Evolutionary conservation across 2,113 vertebrate genomes (phyloP).

Genomic region (Spea bombifrons): DNA sequence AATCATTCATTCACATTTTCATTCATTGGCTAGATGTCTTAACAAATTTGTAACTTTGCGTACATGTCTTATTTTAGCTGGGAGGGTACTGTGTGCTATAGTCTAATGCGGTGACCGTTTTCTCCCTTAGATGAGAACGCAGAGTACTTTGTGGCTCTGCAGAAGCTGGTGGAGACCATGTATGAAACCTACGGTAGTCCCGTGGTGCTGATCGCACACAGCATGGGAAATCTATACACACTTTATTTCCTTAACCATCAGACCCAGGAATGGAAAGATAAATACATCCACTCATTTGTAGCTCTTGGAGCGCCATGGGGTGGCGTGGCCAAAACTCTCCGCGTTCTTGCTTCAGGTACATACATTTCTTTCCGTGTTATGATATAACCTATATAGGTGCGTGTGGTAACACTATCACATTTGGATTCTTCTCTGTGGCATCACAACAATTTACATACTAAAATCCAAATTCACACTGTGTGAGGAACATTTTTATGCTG

Average conservation of each 20-base stretch:
- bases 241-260: slow-evolving; percentile 94
- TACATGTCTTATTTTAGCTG: too few species aligned
- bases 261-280: slow-evolving; percentile 91
- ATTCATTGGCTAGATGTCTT: too few species aligned
- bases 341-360: slow-evolving; percentile 86
- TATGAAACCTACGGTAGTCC: slow-evolving; percentile 77
- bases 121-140: slow-evolving; percentile 82
- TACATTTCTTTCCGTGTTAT: too few species aligned
- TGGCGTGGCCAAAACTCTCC: slow-evolving; percentile 91
- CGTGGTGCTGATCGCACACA: slow-evolving; percentile 91
- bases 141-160: slow-evolving; percentile 82
- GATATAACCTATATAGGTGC: too few species aligned
- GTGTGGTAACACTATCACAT: too few species aligned
- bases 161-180: slow-evolving; percentile 90
- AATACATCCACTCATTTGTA: slow-evolving; percentile 84
- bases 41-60: too few species aligned
- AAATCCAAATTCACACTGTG: too few species aligned
- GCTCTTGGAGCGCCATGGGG: slow-evolving; percentile 88
- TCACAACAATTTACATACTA: too few species aligned
- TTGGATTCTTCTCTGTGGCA: too few species aligned
- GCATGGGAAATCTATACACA: slow-evolving; percentile 97
- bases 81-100: too few species aligned
- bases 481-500: too few species aligned
- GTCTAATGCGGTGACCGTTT: neutral
- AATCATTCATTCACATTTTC: too few species aligned